These are phyloP conservation scores for Addax nasomaculatus DNA, from an alignment of 2,113 vertebrate genomes.

Conservation along the genomic window DNA sequence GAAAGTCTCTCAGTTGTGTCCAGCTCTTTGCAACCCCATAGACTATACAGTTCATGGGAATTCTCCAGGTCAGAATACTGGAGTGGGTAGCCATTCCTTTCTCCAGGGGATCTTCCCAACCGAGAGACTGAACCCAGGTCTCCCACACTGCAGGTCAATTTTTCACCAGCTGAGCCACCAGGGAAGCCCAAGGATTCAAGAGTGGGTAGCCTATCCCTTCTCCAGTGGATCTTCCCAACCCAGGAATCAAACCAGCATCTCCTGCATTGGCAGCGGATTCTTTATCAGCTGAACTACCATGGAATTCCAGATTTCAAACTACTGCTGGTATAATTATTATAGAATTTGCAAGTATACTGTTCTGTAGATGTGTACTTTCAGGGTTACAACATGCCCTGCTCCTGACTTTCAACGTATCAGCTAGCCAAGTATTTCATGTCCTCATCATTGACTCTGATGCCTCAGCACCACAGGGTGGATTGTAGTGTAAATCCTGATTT, in stretches of 20 bases:
- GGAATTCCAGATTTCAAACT: not conserved
- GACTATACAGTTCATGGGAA: not conserved
- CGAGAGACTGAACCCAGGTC: accelerated
- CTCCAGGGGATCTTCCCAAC: not conserved
- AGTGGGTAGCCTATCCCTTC: not conserved
- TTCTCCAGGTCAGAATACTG: not conserved
- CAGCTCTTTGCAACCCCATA: not conserved
- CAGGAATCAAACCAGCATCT: not conserved
- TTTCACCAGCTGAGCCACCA: not conserved
- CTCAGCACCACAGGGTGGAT: not conserved
- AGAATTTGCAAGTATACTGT: not conserved
- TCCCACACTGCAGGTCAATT: not conserved
- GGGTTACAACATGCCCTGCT: not conserved
- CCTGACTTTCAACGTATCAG: not conserved
- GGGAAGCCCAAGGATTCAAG: not conserved
- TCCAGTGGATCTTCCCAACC: not conserved
- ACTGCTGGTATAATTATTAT: not conserved
- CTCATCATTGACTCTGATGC: not conserved
- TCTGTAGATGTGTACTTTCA: not conserved
- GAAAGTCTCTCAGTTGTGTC: not conserved
- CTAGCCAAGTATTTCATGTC: not conserved
- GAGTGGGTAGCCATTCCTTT: not conserved
- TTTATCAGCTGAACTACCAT: not conserved
- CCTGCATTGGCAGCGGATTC: not conserved
- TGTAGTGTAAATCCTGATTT: not conserved